These are phyloP conservation scores for Jaculus jaculus DNA, from an alignment of 2,113 vertebrate species.

Conservation along the genomic window DNA sequence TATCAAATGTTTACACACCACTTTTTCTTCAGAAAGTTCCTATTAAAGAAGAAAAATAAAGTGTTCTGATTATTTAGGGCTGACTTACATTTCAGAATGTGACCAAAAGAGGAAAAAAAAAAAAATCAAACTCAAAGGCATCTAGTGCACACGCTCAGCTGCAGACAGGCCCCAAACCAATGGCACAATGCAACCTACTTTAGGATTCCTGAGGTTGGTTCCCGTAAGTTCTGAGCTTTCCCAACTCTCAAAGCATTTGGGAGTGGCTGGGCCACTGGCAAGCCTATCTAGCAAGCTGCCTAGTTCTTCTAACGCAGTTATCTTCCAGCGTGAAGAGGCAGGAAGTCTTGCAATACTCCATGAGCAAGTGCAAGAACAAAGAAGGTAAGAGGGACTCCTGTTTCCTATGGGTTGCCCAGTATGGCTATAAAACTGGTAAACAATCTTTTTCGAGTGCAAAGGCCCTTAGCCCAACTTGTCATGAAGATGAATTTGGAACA, in stretches of 20 bases:
- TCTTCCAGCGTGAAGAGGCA: conserved; percentile 73
- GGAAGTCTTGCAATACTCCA: not conserved
- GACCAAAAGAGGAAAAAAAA: conserved; percentile 55
- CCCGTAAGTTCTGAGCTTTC: conserved; percentile 80
- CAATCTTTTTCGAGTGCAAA: conserved; percentile 54
- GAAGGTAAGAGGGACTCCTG: not conserved
- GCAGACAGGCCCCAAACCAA: conserved; percentile 60
- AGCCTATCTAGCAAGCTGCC: conserved; percentile 41
- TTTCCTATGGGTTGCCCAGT: conserved; percentile 1
- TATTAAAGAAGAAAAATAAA: conserved; percentile 75
- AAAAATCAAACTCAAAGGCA: conserved; percentile 65
- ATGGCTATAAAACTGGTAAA: conserved; percentile 57
- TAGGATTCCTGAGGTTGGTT: conserved; percentile 86
- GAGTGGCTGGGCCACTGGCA: not conserved
- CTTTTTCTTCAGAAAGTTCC: conserved; percentile 79
- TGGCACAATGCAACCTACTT: conserved; percentile 75
- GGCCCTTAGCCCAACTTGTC: conserved; percentile 60
- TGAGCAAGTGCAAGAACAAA: not conserved
- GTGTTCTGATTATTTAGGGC: conserved; percentile 73
- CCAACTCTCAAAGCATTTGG: conserved; percentile 77
- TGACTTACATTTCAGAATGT: conserved; percentile 80
- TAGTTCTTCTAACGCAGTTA: conserved; percentile 65
- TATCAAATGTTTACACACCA: conserved; percentile 81
- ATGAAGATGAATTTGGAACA: conserved; percentile 42
- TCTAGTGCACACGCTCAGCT: conserved; percentile 47